Evolutionary conservation across 2,888 invertebrate genomes (phyloP), one percentile per base, ranked within the genome.

Genomic region (Azorinus chamasolen): DNA sequence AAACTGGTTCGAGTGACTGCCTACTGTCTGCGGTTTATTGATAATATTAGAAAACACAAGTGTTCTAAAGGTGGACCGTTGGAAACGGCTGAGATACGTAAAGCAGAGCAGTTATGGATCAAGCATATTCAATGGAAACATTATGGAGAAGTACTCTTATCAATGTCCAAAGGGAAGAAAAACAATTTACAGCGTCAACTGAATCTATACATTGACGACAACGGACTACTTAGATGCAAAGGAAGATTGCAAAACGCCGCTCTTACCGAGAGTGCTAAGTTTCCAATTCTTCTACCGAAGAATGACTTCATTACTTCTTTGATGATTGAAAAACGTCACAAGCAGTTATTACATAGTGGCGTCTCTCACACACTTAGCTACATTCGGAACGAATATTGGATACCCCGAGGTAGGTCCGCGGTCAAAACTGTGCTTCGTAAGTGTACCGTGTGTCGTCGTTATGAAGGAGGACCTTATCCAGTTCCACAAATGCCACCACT

Each of bases 261-360:
- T 61, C 24, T 78, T 10, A 54, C 14, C 59, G 64, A 78, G 59
- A 37, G 39, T 43, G 72, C 77, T 18, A 57, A 54, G 43, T 37
- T 22, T 48, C 73, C 78, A 20, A 70, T 73, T 48, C 43, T 78
- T 16, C 45, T 78, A 24, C 71, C 79, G 37, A 70, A 63, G 45
- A 20, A 58, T n/a, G 66, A 74, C 20, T 10, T 20, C n/a, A 55
- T 66, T 37, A 79, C 79, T 0, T 41, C 39, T 4, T 22, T 74
- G n/a, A 18, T 74, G 10, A 50, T 79, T 37, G 63, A 79, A 57
- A 74, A 59, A 41, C 22, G 20, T 14, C 74, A 79, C 43, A 66
- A 66, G 59, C n/a, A 74, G 18, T 39, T 57, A 16, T 51, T 71
- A 37, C 71, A 74, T 46, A 66, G 73, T 54, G 79, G 65, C 25